Evolutionary conservation across 2,797 vertebrate genomes (phyloP), one percentile per base, ranked within the genome.

Genomic region (Periparus ater): DNA sequence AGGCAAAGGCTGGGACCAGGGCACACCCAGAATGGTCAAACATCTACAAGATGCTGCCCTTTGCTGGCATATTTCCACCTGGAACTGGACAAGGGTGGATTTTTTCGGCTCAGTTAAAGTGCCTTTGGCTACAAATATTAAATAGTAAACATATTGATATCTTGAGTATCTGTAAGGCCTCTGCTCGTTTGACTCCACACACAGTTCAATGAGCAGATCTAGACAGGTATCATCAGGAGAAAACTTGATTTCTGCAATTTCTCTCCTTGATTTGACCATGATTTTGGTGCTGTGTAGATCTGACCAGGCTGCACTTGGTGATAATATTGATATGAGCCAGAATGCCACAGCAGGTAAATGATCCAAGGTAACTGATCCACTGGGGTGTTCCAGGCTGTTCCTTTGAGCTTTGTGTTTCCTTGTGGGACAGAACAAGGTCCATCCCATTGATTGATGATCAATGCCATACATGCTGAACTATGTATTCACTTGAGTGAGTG

Each of bases 251-350:
- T 87, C 25, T 88, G 20, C 15, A 12, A 2, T 70, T 86, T 70
- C 13, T 67, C 3, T 42, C 40, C 34, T 68, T 29, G 16, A 73
- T 73, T 55, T 67, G 45, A 30, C n/a, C 6, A 0, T 66, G 36
- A 17, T 29, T 71, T 89, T 74, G 32, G 29, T 53, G 25, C 21
- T 0, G 0, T 62, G 3, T 16, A 38, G 30, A 13, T 73, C 13
- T 87, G 32, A 48, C 6, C 13, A 32, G 54, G 40, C 70, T 70
- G n/a, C 12, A 6, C 17, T 55, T 11, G 6, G 2, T 48, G 44
- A 15, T n/a, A 32, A 27, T 15, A 27, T 0, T 32, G 38, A 20
- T 50, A 11, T 30, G 19, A 76, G 10, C 0, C 2, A 8, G 63
- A 68, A 44, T 2, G 11, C 42, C 36, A 18, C 25, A 50, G n/a